Percentiles rank a stretch among this genome's conserved stretches.
Conservation (phyloP, 1,140 invertebrate genomes). For the Macrocentrus cingulum region DNA sequence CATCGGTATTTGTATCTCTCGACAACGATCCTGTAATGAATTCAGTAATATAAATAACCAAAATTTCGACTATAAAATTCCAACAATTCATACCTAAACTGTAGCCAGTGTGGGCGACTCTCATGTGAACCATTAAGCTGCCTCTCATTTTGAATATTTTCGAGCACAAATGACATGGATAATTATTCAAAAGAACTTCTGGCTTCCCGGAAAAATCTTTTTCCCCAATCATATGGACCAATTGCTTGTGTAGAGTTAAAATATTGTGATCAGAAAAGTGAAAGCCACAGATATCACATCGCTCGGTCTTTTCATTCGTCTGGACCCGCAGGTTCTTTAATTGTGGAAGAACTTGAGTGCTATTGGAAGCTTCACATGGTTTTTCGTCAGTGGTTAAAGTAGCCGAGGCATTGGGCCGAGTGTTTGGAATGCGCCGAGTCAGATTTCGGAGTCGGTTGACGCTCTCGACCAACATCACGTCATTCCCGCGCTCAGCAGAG, state of each 20-base stretch:
- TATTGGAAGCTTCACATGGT: slow-evolving; percentile 2
- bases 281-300: slow-evolving; percentile 73
- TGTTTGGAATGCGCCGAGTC: slow-evolving; percentile 19
- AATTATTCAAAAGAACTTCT: slow-evolving; percentile 56
- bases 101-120: slow-evolving; percentile 71
- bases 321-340: slow-evolving; percentile 33
- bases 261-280: slow-evolving; percentile 71
- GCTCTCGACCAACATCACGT: background rate
- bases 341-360: slow-evolving; percentile 28
- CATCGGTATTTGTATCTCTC: slow-evolving; percentile 43
- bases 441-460: background rate
- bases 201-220: slow-evolving; percentile 46
- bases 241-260: slow-evolving; percentile 71
- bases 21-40: slow-evolving; percentile 34
- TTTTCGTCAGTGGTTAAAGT: slow-evolving; percentile 6
- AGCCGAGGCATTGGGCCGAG: background rate
- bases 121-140: slow-evolving; percentile 78
- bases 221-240: slow-evolving; percentile 69
- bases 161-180: slow-evolving; percentile 75
- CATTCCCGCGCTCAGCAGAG: background rate
- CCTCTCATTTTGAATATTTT: slow-evolving; percentile 80
- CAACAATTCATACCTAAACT: slow-evolving; percentile 40
- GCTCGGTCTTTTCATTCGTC: slow-evolving; percentile 50
- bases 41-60: slow-evolving; percentile 1
- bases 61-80: no score